Base-by-base conservation (phyloP, 1,140 invertebrate genomes). In the Kradibia gibbosae region DNA sequence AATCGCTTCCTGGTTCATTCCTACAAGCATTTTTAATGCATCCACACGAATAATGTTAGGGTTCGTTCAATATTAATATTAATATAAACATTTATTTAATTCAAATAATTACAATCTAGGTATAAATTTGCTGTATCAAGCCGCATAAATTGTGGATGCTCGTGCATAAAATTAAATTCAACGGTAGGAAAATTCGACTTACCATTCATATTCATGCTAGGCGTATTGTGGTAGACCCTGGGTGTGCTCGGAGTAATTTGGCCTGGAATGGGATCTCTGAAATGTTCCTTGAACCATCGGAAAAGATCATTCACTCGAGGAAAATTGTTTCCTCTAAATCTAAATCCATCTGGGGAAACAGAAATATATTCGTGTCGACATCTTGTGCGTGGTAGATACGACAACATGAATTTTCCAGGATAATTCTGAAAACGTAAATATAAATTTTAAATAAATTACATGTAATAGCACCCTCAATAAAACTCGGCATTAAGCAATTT, bases 251-350 rank as follows among this genome's bases (percentile, higher is more conserved):
- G 96, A 22, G 96, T 97, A 55, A 91, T 90, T 70, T 91, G 89
- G 1, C 94, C 93, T 17, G 97, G 96, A 71, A 97, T 93, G 0
- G 97, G 96, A 87, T 99, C 97, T 72, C 97, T 92, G 92, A 98
- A 99, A 88, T 99, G 98, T 89, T 98, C 97, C 88, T 99, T 99
- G 89, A 99, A 99, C 98, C 98, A 99, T 74, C 96, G 94, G 84
- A 99, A 94, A 13, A 99, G 88, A 2, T 95, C 94, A 77, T 94
- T 95, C 0, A 99, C 91, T 1, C 95, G 95, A 78, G 96, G 94
- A 89, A 99, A 99, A 86, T 95, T 94, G 88, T 98, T 95, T 75
- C 95, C 93, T 45, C 99, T 92, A 89, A 98, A 99, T 71, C 95
- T 93, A 87, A 98, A 97, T 22, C 99, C 99, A 82, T 99, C 97